These are phyloP conservation scores for Aurelia aurita DNA, from an alignment of 30 jellyfish, hydroid and myxozoan species.

Conservation along the genomic window DNA sequence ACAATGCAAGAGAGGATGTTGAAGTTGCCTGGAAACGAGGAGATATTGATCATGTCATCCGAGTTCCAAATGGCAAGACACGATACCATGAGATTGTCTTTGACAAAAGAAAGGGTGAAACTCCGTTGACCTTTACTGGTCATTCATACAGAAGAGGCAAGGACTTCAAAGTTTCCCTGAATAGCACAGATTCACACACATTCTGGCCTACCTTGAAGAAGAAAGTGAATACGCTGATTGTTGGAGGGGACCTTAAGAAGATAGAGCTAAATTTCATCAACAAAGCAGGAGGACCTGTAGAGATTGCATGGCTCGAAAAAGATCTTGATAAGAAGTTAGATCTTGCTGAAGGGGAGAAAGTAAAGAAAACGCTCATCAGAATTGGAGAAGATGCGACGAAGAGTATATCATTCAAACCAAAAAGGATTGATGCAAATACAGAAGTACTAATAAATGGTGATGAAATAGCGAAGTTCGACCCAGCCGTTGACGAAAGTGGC, in stretches of 20 bases:
- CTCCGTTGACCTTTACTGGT: slow-evolving; percentile 23
- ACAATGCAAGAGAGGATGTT: slow-evolving; percentile 12
- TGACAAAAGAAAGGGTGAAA: slow-evolving; percentile 5
- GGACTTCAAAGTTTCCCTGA: slow-evolving; percentile 1
- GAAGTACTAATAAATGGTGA: slow-evolving; percentile 32
- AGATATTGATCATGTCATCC: background rate
- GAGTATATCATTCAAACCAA: slow-evolving; percentile 26
- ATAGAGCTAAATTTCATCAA: slow-evolving; percentile 6
- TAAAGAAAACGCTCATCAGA: background rate
- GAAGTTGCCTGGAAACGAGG: slow-evolving; percentile 30
- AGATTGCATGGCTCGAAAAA: slow-evolving; percentile 47
- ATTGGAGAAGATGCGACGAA: slow-evolving; percentile 3
- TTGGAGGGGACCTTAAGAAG: slow-evolving; percentile 9
- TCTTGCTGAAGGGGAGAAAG: slow-evolving; percentile 20
- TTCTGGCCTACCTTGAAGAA: background rate
- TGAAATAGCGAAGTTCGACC: slow-evolving; percentile 6
- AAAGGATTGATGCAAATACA: slow-evolving; percentile 25
- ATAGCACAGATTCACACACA: slow-evolving; percentile 1
- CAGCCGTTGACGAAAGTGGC: slow-evolving; percentile 7
- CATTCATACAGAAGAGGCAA: slow-evolving; percentile 18
- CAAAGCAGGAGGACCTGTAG: slow-evolving; percentile 33
- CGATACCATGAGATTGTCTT: slow-evolving; percentile 21
- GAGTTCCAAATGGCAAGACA: background rate
- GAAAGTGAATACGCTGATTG: slow-evolving; percentile 13
- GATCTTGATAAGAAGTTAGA: background rate